Evolutionary conservation across 2,888 invertebrate species (phyloP), one percentile per base, ranked within the genome.

Genomic region (Erpobdella octoculata): DNA sequence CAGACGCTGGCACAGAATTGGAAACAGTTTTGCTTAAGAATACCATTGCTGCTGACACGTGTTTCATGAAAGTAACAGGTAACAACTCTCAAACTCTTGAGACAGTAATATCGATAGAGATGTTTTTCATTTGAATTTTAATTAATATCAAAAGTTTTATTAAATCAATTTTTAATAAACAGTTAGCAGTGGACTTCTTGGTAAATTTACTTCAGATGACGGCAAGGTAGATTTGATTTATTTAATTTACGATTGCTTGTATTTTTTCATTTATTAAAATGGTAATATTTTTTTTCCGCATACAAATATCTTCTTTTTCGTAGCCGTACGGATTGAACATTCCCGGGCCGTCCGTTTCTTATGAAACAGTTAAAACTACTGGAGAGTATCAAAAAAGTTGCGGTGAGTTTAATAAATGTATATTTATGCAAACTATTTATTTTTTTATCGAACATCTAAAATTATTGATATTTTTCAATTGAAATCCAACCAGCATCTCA

Each of bases 31-130:
- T 70, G 1, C 64, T 75, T 78, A 89, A 89, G 80, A 95, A 94
- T 81, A 90, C 89, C 76, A 86, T 93, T 70, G 91, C 92, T 79
- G 92, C 92, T 84, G 95, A 96, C 83, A 92, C 94, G 0, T 94
- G 93, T 83, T 96, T 96, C 80, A 89, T 96, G 0, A 96, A 96
- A 86, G 91, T 94, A 0, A 80, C 81, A 75, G 83, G 82, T 82
- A 46, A 21, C 46, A 3, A 46, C 21, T 5, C 21, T n/a, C 5
- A 46, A 46, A 21, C 46, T n/a, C n/a, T n/a, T n/a, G n/a, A n/a
- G n/a, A n/a, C n/a, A n/a, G n/a, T n/a, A n/a, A n/a, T n/a, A n/a
- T n/a, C n/a, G n/a, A n/a, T n/a, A n/a, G n/a, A n/a, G n/a, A n/a
- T n/a, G n/a, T n/a, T n/a, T n/a, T n/a, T n/a, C n/a, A n/a, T n/a